Evolutionary conservation across 2,888 invertebrate species (phyloP), one percentile per base, ranked within the genome.

Genomic region (Ischnura elegans): DNA sequence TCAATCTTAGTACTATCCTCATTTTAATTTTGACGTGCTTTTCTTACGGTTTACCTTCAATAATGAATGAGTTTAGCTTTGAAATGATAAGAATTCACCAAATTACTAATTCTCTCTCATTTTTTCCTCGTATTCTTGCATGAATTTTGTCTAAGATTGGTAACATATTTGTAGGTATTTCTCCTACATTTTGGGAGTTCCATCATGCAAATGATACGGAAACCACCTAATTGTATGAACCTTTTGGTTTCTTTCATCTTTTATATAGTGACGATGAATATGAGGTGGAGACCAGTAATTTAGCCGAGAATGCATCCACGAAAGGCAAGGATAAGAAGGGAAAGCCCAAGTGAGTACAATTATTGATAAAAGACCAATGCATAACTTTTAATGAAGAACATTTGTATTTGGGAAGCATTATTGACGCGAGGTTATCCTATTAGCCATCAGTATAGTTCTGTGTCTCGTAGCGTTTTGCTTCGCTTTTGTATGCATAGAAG

Each of bases 261-360:
- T 46, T 6, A 94, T 94, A 85, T 94, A 94, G 94, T 90, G 94
- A 94, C 66, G 94, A 94, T 85, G 94, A 94, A 43, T 86, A 94
- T 86, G 94, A 94, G 66, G 87, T 94, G 21, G 94, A 94, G 85
- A 76, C 94, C 36, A 93, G 93, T 90, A 51, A 93, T 76, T 61
- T 61, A 42, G 93, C 87, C 45, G 94, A 94, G n/a, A 94, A 93
- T 66, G 51, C 47, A 90, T 36, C 94, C 93, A 93, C n/a, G 87
- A 94, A 94, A 87, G 94, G 94, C 25, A 94, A 94, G 51, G 94
- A 94, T 19, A 94, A 94, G 86, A 94, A 94, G 85, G 87, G 76
- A 51, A 94, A 94, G 93, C 93, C 93, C 84, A 94, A 93, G 93
- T 93, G 61, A 93, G 86, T 51, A 66, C 51, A 45, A 84, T 19